phyloP scores from a whole-genome alignment of 2,888 invertebrate genomes.

The Clistopyga incitator region DNA sequence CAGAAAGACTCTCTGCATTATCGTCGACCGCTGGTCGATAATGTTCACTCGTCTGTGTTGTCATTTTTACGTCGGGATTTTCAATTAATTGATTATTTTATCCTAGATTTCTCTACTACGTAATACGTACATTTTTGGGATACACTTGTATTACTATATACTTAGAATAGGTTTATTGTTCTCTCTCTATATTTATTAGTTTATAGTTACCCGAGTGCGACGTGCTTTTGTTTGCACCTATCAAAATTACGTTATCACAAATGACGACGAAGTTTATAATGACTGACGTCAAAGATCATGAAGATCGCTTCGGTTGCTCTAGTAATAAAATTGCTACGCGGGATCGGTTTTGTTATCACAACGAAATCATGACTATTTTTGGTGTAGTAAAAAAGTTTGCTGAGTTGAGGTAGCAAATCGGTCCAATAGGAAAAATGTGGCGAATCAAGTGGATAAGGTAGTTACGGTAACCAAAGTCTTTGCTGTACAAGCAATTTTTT shows the following conservation, averaged over 20 bases:
- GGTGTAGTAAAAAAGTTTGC: too few species aligned
- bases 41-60: conserved; percentile 5
- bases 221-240: conserved; percentile 43
- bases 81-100: conserved; percentile 17
- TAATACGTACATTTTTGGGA: conserved; percentile 48
- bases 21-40: conserved; percentile 39
- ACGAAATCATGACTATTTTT: too few species aligned
- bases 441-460: too few species aligned
- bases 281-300: background rate
- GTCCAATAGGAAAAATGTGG: too few species aligned
- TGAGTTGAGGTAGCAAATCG: too few species aligned
- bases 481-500: too few species aligned
- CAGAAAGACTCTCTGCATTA: conserved; percentile 73
- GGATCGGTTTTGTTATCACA: too few species aligned
- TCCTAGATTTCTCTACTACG: conserved; percentile 37
- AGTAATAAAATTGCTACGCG: too few species aligned
- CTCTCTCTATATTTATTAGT: conserved; percentile 62
- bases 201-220: conserved; percentile 47
- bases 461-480: too few species aligned
- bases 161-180: conserved; percentile 61
- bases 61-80: conserved; percentile 19
- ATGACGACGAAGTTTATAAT: too few species aligned
- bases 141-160: conserved; percentile 37
- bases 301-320: too few species aligned
- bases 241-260: background rate